Evolutionary conservation across 1,140 invertebrate genomes (phyloP), one percentile per base, ranked within the genome.

Genomic region (Bombus breviceps): DNA sequence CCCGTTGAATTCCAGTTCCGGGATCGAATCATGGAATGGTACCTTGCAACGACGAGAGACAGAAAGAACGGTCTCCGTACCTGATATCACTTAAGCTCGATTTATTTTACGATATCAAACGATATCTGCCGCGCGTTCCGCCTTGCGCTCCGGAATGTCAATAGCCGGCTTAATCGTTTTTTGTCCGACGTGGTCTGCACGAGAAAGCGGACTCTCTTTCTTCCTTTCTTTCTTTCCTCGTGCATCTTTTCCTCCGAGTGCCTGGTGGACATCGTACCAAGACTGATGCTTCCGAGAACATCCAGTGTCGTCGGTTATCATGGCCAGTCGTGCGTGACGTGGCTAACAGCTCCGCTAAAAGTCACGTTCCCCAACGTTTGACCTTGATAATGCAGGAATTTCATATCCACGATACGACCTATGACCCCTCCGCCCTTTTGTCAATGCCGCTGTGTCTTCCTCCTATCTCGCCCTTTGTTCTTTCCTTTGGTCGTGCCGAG

Each of bases 251-350:
- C 71, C 41, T 71, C 62, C 41, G 37, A 28, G 32, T 69, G 41
- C 66, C 2, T 68, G 25, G 3, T 37, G 25, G 28, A 28, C 28
- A 12, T 25, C 28, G 71, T 78, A 34, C 64, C 87, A 81, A 80
- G 88, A 89, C 88, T 59, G 88, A 89, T 84, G 84, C 88, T 89
- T 89, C 88, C 77, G 85, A 89, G 88, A 89, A 89, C 88, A 78
- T 89, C 88, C 77, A 89, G 86, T 89, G 88, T 89, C 85, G 81
- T 81, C 88, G 85, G 88, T 89, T 89, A 89, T 89, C 88, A 89
- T 69, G 88, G 41, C 57, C 88, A 79, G 79, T 89, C 88, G 88
- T 89, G 88, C 88, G 88, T 89, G 88, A 89, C 88, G 81, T 57
- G 72, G 66, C 83, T 81, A 89, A 89, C 84, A 89, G 88, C 88